Evolutionary conservation across 2,797 vertebrate genomes (phyloP).

Genomic region (Eleutherodactylus coqui): DNA sequence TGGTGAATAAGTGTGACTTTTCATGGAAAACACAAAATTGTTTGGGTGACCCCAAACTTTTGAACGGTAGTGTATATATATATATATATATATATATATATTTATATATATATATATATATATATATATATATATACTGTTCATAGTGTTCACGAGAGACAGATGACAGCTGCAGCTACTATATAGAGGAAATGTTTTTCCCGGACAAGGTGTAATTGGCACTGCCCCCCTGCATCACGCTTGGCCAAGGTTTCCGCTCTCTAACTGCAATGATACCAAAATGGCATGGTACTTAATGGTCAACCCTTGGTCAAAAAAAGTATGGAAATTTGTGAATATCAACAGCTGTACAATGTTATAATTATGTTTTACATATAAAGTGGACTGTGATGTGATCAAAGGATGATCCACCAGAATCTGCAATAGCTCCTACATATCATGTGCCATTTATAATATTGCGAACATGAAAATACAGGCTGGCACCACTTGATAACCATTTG

Average conservation of each 20-base stretch:
- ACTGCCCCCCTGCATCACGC: neutral
- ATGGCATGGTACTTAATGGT: neutral
- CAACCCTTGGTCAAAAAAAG: neutral
- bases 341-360: neutral
- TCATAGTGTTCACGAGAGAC: constrained; percentile 30
- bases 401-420: no score
- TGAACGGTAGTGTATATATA: no score
- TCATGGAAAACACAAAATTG: no score
- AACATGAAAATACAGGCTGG: no score
- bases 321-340: neutral
- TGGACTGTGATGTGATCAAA: neutral
- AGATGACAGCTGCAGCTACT: constrained; percentile 59
- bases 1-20: no score
- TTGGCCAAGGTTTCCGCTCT: constrained; percentile 28
- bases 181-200: constrained; percentile 6
- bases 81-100: no score
- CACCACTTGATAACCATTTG: no score
- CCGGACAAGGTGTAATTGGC: constrained; percentile 41
- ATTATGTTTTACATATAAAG: neutral
- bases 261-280: constrained; percentile 15
- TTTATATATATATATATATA: no score
- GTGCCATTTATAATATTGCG: no score
- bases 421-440: neutral
- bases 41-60: no score
- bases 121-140: no score